Conservation (phyloP, 2,113 vertebrate species). For the Prunella himalayana region DNA sequence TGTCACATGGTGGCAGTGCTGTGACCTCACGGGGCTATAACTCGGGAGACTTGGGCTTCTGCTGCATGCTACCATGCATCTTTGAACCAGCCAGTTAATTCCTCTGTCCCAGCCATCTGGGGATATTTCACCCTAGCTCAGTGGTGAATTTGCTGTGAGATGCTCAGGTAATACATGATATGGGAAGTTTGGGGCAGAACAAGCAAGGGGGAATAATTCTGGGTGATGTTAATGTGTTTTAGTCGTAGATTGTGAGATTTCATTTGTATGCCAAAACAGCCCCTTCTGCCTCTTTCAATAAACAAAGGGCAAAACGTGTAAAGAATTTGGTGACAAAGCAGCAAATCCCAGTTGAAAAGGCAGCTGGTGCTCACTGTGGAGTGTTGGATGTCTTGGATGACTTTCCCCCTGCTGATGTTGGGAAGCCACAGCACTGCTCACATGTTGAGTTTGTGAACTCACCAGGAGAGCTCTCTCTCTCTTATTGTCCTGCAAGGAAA, state of each 20-base stretch:
- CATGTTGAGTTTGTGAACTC: fast-evolving
- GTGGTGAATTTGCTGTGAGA: neutral
- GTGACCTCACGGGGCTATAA: neutral
- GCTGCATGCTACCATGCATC: neutral
- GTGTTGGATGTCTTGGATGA: neutral
- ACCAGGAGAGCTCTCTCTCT: neutral
- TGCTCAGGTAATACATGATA: neutral
- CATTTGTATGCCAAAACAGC: neutral
- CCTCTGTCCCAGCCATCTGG: neutral
- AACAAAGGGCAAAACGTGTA: neutral
- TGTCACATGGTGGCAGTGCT: neutral
- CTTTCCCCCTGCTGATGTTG: neutral
- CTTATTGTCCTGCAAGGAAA: neutral
- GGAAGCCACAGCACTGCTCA: neutral
- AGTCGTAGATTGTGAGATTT: fast-evolving
- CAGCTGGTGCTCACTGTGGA: neutral
- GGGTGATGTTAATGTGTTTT: neutral
- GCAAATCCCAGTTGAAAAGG: neutral
- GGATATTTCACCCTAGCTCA: neutral
- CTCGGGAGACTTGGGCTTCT: neutral
- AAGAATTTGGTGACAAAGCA: neutral
- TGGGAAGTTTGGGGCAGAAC: neutral
- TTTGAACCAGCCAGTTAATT: neutral
- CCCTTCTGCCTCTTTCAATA: neutral
- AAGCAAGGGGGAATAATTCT: neutral